Base-by-base conservation (phyloP, 2,888 invertebrate species). In the Dolichopus griseipennis region DNA sequence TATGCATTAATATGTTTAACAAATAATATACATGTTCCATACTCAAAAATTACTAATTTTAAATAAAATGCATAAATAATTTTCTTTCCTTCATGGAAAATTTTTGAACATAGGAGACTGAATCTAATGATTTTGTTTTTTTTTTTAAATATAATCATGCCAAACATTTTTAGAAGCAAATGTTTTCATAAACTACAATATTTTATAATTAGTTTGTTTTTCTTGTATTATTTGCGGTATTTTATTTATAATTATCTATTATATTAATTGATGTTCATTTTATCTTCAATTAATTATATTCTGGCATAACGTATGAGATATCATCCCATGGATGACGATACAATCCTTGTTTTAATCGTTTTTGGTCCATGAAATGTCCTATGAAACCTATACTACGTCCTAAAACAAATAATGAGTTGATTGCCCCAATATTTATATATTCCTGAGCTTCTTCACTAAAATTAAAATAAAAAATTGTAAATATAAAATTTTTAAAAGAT, bases 271-370 rank as follows among this genome's bases (percentile, higher is more conserved):
- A 20, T 61, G 61, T 20, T 61, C 18, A 33, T 33, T 15, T 63
- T 12, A 22, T 27, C 12, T 63, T 27, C 27, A 27, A 64, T 12
- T 52, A 64, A 64, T 78, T 82, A 73, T 81, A 79, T 72, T 82
- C 82, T 66, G 82, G 82, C 73, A 82, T 77, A 68, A 82, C 82
- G 70, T 82, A 82, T 20, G 82, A 82, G 83, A 99, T 99, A 81
- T 99, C 99, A 80, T 99, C 99, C 99, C 99, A 99, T 0, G 99
- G 99, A 83, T 99, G 99, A 75, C 99, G 90, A 83, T 99, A 99
- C 6, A 99, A 86, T 9, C 98, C 99, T 83, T 99, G 99, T 79
- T 98, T 98, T 83, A 99, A 87, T 73, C 99, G 86, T 84, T 95
- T 97, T 84, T 99, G 99, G 83, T 99, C 99, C 85, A 99, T 89